Conservation (phyloP, 2,797 vertebrate species). For the Meda fulgida region DNA sequence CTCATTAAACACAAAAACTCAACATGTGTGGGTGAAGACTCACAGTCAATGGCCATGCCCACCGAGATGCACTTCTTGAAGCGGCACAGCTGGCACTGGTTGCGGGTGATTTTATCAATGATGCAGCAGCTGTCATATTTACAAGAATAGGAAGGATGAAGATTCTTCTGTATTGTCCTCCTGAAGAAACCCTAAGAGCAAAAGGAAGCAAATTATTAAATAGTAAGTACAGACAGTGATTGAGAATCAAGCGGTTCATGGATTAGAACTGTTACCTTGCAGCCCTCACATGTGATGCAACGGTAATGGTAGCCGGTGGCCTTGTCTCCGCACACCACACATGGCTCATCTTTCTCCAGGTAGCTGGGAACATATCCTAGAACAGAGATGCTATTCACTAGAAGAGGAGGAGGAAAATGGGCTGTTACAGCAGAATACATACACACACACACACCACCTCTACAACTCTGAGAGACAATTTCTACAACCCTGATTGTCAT, state of each 20-base stretch:
- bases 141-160: slow-evolving; percentile 95
- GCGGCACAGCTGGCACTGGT: slow-evolving; percentile 98
- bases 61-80: slow-evolving; percentile 98
- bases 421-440: slow-evolving; percentile 30
- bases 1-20: neutral
- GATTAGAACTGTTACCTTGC: slow-evolving; percentile 89
- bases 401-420: slow-evolving; percentile 10
- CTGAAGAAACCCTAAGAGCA: slow-evolving; percentile 92
- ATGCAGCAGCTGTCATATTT: slow-evolving; percentile 97
- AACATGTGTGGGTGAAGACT: slow-evolving; percentile 67
- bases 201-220: neutral
- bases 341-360: slow-evolving; percentile 99
- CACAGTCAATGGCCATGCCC: slow-evolving; percentile 99
- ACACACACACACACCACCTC: neutral
- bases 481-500: neutral
- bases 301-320: slow-evolving; percentile 98
- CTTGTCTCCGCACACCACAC: slow-evolving; percentile 97
- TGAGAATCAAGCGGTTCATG: slow-evolving; percentile 55
- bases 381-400: slow-evolving; percentile 82
- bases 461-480: neutral
- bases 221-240: slow-evolving; percentile 72
- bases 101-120: slow-evolving; percentile 98
- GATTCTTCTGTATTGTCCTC: slow-evolving; percentile 98
- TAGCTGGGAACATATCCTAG: slow-evolving; percentile 98
- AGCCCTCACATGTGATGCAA: slow-evolving; percentile 99